A percentile compares a stretch with the other conserved stretches of the same genome.
Evolutionary conservation across 1,140 invertebrate genomes (phyloP).

Genomic region (Saccostrea cuccullata): DNA sequence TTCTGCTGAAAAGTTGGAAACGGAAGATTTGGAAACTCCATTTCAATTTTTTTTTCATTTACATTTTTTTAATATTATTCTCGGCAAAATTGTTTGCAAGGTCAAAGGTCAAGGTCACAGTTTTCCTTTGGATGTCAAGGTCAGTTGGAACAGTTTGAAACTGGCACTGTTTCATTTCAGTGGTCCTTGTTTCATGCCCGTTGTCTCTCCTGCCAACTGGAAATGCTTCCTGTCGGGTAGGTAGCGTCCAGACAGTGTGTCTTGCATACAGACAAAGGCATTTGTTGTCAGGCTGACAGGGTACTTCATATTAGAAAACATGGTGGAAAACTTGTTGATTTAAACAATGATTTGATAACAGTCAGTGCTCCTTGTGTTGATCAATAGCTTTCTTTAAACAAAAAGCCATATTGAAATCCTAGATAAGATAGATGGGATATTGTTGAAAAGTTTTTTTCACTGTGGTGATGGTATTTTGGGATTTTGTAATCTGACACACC

Average conservation of each 20-base stretch:
- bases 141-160: background rate
- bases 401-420: slow-evolving; percentile 33
- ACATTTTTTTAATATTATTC: too few species aligned
- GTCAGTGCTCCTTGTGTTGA: slow-evolving; percentile 32
- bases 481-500: slow-evolving; percentile 33
- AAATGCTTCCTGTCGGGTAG: background rate
- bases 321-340: slow-evolving; percentile 35
- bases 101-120: background rate
- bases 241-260: background rate
- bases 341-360: slow-evolving; percentile 36
- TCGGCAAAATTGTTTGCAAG: background rate
- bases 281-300: slow-evolving; percentile 19
- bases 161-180: background rate
- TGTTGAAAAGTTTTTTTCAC: slow-evolving; percentile 8
- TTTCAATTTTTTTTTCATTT: too few species aligned
- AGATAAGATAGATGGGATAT: slow-evolving; percentile 33
- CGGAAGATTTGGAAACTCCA: too few species aligned
- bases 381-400: slow-evolving; percentile 38
- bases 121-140: background rate
- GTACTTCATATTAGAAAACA: slow-evolving; percentile 33
- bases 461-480: slow-evolving; percentile 15
- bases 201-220: background rate
- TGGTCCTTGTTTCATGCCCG: background rate
- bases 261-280: background rate
- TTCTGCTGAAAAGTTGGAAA: too few species aligned